These are phyloP conservation scores for Platysteira castanea DNA, from an alignment of 2,113 vertebrate genomes.

Conservation along the genomic window DNA sequence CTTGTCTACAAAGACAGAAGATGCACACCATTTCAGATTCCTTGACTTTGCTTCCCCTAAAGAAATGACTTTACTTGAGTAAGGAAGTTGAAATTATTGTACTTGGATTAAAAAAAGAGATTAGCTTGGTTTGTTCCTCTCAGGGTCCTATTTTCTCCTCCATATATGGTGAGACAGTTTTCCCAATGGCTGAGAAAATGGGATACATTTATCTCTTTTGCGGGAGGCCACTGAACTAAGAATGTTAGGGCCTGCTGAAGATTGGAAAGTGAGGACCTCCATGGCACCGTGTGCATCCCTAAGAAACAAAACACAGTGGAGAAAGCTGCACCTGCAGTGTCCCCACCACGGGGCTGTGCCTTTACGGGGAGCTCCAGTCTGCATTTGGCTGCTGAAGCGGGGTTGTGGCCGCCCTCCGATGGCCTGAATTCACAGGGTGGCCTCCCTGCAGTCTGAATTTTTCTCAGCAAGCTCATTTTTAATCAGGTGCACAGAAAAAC, in stretches of 20 bases:
- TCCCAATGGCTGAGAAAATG: not conserved
- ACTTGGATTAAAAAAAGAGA: not conserved
- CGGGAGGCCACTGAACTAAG: not conserved
- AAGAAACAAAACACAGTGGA: accelerated
- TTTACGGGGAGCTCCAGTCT: not conserved
- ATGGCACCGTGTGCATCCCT: not conserved
- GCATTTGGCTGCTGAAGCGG: accelerated
- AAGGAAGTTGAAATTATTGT: not conserved
- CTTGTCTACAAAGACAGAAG: not conserved
- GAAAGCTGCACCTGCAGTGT: not conserved
- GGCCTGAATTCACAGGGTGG: not conserved
- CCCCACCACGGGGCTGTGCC: not conserved
- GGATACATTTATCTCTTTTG: not conserved
- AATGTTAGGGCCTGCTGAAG: not conserved
- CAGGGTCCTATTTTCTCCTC: not conserved
- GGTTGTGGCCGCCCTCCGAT: not conserved
- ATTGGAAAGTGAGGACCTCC: not conserved
- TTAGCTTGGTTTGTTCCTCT: not conserved
- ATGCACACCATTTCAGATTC: not conserved
- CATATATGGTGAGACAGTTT: accelerated
- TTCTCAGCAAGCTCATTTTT: not conserved
- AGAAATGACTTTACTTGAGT: not conserved
- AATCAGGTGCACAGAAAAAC: not conserved
- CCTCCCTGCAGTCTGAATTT: not conserved
- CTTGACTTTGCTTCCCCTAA: not conserved